phyloP scores from a whole-genome alignment of 1,140 invertebrate species.

The Leptoteleia sp. region DNA sequence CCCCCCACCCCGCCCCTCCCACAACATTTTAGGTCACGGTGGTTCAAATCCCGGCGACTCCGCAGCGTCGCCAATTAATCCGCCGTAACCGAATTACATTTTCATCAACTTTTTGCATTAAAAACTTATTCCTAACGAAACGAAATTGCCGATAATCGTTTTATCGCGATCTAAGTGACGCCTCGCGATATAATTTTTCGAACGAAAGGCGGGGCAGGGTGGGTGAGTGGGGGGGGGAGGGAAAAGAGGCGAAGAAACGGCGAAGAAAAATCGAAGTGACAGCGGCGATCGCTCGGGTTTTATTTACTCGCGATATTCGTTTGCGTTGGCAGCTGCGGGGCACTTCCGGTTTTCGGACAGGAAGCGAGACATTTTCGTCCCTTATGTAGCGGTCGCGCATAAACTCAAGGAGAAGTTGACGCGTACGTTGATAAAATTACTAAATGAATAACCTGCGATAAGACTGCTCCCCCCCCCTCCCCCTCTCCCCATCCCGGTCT shows the following conservation, averaged over 20 bases:
- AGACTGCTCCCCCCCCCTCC: not conserved
- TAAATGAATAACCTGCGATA: conserved; percentile 41
- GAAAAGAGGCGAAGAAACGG: not conserved
- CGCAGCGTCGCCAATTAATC: conserved; percentile 32
- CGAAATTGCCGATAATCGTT: conserved; percentile 52
- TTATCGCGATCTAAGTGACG: conserved; percentile 47
- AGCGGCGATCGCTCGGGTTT: conserved; percentile 54
- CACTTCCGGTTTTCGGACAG: conserved; percentile 63
- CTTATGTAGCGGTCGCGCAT: conserved; percentile 31
- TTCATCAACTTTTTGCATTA: conserved; percentile 46
- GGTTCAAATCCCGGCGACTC: conserved; percentile 13
- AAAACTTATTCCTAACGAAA: conserved; percentile 49
- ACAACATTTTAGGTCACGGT: conserved; percentile 7
- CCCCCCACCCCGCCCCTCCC: conserved; percentile 1
- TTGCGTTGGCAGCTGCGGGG: conserved; percentile 52
- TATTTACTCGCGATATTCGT: conserved; percentile 62
- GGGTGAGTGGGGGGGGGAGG: not conserved
- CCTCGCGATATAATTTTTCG: conserved; percentile 46
- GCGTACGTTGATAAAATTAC: conserved; percentile 49
- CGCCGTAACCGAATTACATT: conserved; percentile 41
- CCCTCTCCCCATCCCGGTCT: no score
- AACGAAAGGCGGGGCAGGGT: not conserved
- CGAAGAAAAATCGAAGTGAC: conserved; percentile 15
- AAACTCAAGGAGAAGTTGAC: conserved; percentile 31
- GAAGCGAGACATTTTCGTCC: conserved; percentile 63